Percentiles rank a stretch among this genome's conserved stretches.
These are phyloP conservation scores for Styela clava DNA, from an alignment of 23 tunicate species.

Conservation along the genomic window DNA sequence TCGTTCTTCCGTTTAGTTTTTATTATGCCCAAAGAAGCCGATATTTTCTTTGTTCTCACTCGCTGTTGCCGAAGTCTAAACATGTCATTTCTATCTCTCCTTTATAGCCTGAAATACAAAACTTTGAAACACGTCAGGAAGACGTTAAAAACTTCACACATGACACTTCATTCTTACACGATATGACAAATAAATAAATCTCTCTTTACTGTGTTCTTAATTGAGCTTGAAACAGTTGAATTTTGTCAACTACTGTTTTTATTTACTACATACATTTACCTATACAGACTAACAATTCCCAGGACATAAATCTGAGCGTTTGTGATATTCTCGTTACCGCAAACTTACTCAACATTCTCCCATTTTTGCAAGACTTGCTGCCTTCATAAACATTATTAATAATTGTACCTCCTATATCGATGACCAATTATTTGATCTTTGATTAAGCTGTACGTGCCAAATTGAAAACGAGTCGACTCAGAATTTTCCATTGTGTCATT, in stretches of 20 bases:
- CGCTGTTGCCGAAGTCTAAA: not conserved
- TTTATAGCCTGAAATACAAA: not conserved
- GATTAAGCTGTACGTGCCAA: not conserved
- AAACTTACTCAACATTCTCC: not conserved
- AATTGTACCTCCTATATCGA: not conserved
- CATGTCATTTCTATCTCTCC: not conserved
- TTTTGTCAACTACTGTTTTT: not conserved
- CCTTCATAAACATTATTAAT: not conserved
- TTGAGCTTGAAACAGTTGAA: not conserved
- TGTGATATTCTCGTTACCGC: no score
- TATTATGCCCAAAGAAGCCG: conserved; percentile 2
- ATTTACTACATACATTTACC: not conserved
- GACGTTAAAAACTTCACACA: not conserved
- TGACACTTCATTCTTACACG: not conserved
- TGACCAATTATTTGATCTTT: not conserved
- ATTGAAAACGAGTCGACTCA: no score
- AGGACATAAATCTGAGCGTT: no score
- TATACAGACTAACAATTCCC: no score
- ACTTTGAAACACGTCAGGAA: not conserved
- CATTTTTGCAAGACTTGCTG: not conserved
- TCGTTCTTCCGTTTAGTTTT: not conserved
- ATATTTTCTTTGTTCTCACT: not conserved
- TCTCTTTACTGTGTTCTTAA: not conserved
- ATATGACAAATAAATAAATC: no score
- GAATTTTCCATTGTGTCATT: no score